phyloP scores from a whole-genome alignment of 2,113 vertebrate species.

The Herpailurus yagouaroundi region DNA sequence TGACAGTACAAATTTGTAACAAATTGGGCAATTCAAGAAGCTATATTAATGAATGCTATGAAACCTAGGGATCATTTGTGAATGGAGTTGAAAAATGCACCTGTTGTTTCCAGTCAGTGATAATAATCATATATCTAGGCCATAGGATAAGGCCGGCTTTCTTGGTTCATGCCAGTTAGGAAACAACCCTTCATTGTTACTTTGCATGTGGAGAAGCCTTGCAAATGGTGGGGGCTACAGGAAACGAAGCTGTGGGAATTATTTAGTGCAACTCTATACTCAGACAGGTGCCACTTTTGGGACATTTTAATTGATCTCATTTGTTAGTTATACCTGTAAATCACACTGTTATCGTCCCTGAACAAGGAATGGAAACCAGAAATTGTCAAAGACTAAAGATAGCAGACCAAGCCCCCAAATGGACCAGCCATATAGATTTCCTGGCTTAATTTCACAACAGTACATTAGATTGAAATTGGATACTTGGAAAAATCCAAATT shows the following conservation, averaged over 20 bases:
- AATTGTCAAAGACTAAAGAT: conserved; percentile 86
- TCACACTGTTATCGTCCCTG: conserved; percentile 91
- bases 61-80: conserved; percentile 86
- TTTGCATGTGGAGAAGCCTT: conserved; percentile 84
- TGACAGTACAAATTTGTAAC: conserved; percentile 90
- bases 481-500: conserved; percentile 95
- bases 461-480: conserved; percentile 93
- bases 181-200: conserved; percentile 95
- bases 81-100: conserved; percentile 84
- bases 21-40: conserved; percentile 90
- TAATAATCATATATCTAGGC: conserved; percentile 89
- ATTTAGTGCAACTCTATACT: conserved; percentile 94
- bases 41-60: conserved; percentile 82
- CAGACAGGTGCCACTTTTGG: conserved; percentile 92
- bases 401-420: conserved; percentile 83
- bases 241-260: conserved; percentile 93
- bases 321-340: conserved; percentile 97
- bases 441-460: conserved; percentile 91
- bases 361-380: conserved; percentile 88
- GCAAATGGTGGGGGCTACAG: conserved; percentile 89
- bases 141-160: conserved; percentile 88
- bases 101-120: conserved; percentile 86
- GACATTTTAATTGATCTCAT: conserved; percentile 98
- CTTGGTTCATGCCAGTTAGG: conserved; percentile 88
- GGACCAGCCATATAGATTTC: conserved; percentile 89